A percentile compares a stretch with the other conserved stretches of the same genome.
These are phyloP conservation scores for Bugula neritina DNA, from an alignment of 2,888 invertebrate genomes.

Conservation along the genomic window DNA sequence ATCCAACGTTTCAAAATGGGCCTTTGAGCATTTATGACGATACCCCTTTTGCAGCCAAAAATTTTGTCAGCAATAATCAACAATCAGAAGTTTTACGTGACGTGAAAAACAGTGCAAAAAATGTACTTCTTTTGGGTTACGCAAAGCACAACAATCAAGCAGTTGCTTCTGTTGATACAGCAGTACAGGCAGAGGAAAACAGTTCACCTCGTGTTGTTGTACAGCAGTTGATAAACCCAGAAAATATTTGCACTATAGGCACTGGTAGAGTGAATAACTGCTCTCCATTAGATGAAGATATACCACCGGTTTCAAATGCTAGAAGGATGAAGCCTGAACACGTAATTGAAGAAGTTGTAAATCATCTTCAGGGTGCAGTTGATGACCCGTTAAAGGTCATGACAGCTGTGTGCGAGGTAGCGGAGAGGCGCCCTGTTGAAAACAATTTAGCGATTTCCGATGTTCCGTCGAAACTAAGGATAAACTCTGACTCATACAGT, in stretches of 20 bases:
- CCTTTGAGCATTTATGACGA: constrained; percentile 46
- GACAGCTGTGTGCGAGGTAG: not conserved
- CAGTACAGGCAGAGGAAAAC: too few relatives aligned
- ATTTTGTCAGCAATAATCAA: not conserved
- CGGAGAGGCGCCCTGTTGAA: not conserved
- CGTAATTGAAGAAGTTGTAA: not conserved
- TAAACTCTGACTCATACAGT: not conserved
- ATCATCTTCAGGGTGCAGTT: not conserved
- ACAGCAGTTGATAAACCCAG: not conserved
- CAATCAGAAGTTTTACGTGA: not conserved
- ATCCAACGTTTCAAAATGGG: constrained; percentile 51
- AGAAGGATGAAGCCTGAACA: not conserved
- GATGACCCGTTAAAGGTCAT: not conserved
- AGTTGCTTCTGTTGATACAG: too few relatives aligned
- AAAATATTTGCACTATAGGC: not conserved
- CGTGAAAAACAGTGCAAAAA: not conserved
- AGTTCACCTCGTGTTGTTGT: not conserved
- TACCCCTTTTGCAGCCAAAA: constrained; percentile 28
- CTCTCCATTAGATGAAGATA: not conserved
- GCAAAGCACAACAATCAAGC: too few relatives aligned
- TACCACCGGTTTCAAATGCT: not conserved
- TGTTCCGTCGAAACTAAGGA: not conserved
- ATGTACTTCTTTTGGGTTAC: too few relatives aligned
- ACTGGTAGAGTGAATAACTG: not conserved
- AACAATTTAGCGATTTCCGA: not conserved